Percentiles rank a stretch among this genome's conserved stretches.
Conservation (phyloP, 2,797 vertebrate genomes). For the Apogon talboti region DNA sequence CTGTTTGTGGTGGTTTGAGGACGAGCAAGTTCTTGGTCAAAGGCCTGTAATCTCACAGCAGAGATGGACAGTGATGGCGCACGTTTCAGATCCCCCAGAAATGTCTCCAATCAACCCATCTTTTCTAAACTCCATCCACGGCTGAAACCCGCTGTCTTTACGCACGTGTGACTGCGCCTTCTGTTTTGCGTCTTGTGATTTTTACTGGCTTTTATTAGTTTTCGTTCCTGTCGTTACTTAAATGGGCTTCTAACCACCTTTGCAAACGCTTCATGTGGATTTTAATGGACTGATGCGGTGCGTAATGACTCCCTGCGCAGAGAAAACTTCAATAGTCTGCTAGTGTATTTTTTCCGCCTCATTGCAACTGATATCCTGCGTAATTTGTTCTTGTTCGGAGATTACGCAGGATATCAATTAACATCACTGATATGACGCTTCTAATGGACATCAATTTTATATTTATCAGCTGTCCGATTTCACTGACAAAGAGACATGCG, state of each 20-base stretch:
- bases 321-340: conserved; percentile 57
- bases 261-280: conserved; percentile 72
- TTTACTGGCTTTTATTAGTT: conserved; percentile 63
- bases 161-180: conserved; percentile 20
- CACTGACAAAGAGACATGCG: conserved; percentile 21
- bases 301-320: conserved; percentile 67
- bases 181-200: conserved; percentile 37
- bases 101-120: too few species aligned
- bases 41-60: conserved; percentile 50
- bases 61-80: conserved; percentile 6
- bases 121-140: too few species aligned
- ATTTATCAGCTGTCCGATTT: conserved; percentile 61
- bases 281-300: conserved; percentile 76
- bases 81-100: too few species aligned
- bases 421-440: conserved; percentile 15
- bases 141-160: background rate
- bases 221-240: conserved; percentile 62
- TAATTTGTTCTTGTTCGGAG: conserved; percentile 4
- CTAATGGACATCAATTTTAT: conserved; percentile 39
- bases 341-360: conserved; percentile 62
- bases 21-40: conserved; percentile 47
- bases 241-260: conserved; percentile 66
- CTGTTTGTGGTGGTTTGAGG: conserved; percentile 49
- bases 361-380: conserved; percentile 66
- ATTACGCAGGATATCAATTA: conserved; percentile 58